Conservation (phyloP, 2,113 vertebrate species). For the Ammodytes dubius region DNA sequence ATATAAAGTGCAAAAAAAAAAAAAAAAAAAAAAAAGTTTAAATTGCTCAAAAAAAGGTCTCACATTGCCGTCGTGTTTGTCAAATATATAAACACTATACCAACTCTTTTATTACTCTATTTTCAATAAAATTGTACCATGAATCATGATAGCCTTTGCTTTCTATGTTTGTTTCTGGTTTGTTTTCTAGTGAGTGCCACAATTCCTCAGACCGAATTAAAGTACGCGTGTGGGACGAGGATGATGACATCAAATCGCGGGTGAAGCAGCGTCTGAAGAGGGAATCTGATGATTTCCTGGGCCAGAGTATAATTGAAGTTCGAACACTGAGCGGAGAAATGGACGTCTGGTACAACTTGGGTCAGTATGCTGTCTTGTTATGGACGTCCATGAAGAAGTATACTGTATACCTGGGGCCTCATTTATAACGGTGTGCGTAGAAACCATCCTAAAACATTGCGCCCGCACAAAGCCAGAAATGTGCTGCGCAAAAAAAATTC, state of each 20-base stretch:
- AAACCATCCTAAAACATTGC: too few species aligned
- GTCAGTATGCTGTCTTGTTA: conserved; percentile 82
- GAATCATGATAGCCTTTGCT: neutral
- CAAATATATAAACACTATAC: neutral
- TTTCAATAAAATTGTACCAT: neutral
- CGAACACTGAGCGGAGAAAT: conserved; percentile 97
- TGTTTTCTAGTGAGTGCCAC: conserved; percentile 94
- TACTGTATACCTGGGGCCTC: neutral
- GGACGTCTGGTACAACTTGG: conserved; percentile 99
- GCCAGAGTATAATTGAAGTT: conserved; percentile 98
- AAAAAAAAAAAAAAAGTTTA: neutral
- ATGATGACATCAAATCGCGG: conserved; percentile 98
- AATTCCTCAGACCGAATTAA: conserved; percentile 99
- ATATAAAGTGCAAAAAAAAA: too few species aligned
- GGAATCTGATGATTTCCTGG: conserved; percentile 97
- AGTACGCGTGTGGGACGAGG: conserved; percentile 98
- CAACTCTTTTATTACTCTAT: neutral
- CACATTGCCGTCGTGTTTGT: neutral
- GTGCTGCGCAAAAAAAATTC: too few species aligned
- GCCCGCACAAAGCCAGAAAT: too few species aligned
- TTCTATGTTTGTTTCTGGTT: neutral
- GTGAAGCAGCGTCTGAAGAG: conserved; percentile 98
- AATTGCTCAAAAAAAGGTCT: neutral
- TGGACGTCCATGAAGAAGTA: neutral
- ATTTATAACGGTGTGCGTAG: too few species aligned